Evolutionary conservation across 2,888 invertebrate species (phyloP).

Genomic region (Ptychoptera albimana): DNA sequence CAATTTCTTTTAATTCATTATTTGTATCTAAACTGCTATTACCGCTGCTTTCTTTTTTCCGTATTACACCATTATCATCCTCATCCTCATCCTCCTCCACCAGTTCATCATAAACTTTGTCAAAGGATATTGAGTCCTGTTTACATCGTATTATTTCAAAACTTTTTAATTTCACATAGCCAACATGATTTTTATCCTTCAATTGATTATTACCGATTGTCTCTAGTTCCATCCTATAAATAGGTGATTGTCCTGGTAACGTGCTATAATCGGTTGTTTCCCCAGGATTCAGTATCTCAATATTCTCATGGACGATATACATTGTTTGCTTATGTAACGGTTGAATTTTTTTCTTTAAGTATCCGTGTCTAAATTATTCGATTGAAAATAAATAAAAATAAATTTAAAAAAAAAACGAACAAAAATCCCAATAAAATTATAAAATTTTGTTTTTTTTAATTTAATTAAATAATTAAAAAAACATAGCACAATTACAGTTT

Average conservation of each 20-base stretch:
- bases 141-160: conserved; percentile 14
- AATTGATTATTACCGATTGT: conserved; percentile 17
- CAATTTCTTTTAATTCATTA: no score
- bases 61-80: no score
- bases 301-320: conserved; percentile 54
- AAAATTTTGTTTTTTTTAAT: no score
- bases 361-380: conserved; percentile 23
- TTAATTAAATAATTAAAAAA: not conserved
- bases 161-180: conserved; percentile 24
- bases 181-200: conserved; percentile 19
- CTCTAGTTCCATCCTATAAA: conserved; percentile 46
- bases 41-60: no score
- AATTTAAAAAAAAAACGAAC: conserved; percentile 1
- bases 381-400: not conserved
- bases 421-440: not conserved
- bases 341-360: conserved; percentile 29
- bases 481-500: no score
- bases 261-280: conserved; percentile 40
- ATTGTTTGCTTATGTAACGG: conserved; percentile 45
- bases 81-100: no score
- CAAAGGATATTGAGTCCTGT: no score
- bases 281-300: conserved; percentile 49
- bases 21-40: no score
- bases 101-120: no score
- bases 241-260: conserved; percentile 37